Percentiles rank a stretch among this genome's conserved stretches.
Evolutionary conservation across 1,140 invertebrate species (phyloP).

Genomic region (Drosophila nannoptera): DNA sequence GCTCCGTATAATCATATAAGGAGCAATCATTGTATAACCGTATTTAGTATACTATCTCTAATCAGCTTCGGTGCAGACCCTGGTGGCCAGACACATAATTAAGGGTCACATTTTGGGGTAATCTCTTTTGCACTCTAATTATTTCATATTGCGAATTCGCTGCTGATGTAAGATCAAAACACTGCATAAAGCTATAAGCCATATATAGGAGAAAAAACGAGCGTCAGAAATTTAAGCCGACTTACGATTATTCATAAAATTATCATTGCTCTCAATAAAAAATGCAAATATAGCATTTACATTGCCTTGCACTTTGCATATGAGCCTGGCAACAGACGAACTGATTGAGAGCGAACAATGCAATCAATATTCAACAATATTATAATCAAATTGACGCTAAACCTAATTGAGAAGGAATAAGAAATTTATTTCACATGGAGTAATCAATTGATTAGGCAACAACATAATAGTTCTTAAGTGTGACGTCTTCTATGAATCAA

Average conservation of each 20-base stretch:
- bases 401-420: too few species aligned
- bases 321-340: slow-evolving; percentile 25
- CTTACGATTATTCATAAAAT: slow-evolving; percentile 36
- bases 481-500: neutral
- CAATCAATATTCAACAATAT: slow-evolving; percentile 4
- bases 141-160: slow-evolving; percentile 15
- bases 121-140: slow-evolving; percentile 33
- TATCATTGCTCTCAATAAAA: slow-evolving; percentile 32
- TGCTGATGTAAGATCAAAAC: slow-evolving; percentile 4
- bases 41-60: slow-evolving; percentile 41
- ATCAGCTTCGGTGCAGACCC: slow-evolving; percentile 41
- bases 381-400: neutral
- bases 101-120: slow-evolving; percentile 40
- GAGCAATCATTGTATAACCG: neutral
- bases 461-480: neutral
- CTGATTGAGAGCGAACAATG: slow-evolving; percentile 3
- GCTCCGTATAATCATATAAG: slow-evolving; percentile 20
- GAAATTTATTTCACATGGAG: too few species aligned
- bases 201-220: slow-evolving; percentile 48
- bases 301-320: neutral
- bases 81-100: slow-evolving; percentile 45
- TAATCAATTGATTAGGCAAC: neutral
- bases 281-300: slow-evolving; percentile 20
- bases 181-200: slow-evolving; percentile 11
- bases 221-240: slow-evolving; percentile 41